Evolutionary conservation across 2,797 vertebrate species (phyloP).

Genomic region (Loriculus beryllinus): DNA sequence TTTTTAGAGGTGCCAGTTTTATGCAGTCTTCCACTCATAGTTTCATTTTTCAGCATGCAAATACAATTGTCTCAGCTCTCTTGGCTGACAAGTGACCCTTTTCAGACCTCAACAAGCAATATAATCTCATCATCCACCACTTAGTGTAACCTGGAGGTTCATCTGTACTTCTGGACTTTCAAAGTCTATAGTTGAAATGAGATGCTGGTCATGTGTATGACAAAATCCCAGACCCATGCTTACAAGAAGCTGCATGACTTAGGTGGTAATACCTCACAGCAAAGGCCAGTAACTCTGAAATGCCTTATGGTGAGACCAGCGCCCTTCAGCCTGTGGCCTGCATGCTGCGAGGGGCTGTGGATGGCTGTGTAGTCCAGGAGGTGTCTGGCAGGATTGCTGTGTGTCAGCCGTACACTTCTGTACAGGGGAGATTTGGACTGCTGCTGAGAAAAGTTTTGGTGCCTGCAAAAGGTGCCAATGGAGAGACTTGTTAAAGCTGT

Average conservation of each 20-base stretch:
- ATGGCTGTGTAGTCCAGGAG: not conserved
- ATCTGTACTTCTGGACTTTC: not conserved
- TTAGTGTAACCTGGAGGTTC: not conserved
- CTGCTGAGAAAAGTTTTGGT: not conserved
- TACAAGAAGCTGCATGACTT: not conserved
- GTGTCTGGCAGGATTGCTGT: not conserved
- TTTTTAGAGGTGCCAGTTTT: not conserved
- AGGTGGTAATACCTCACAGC: not conserved
- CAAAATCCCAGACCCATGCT: not conserved
- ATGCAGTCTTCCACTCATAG: not conserved
- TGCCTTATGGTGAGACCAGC: not conserved
- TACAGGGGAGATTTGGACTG: not conserved
- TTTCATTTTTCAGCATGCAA: not conserved
- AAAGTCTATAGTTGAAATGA: not conserved
- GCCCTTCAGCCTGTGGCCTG: not conserved
- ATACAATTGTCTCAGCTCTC: not conserved
- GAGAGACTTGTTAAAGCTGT: not conserved
- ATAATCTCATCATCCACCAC: fast-evolving
- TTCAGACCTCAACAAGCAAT: not conserved
- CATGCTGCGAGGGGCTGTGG: not conserved
- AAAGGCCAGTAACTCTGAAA: not conserved
- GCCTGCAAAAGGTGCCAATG: not conserved
- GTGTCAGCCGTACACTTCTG: not conserved
- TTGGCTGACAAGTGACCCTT: not conserved
- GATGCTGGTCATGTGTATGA: not conserved